These are phyloP conservation scores for Odocoileus virginianus DNA, from an alignment of 2,113 vertebrate genomes.

Conservation along the genomic window DNA sequence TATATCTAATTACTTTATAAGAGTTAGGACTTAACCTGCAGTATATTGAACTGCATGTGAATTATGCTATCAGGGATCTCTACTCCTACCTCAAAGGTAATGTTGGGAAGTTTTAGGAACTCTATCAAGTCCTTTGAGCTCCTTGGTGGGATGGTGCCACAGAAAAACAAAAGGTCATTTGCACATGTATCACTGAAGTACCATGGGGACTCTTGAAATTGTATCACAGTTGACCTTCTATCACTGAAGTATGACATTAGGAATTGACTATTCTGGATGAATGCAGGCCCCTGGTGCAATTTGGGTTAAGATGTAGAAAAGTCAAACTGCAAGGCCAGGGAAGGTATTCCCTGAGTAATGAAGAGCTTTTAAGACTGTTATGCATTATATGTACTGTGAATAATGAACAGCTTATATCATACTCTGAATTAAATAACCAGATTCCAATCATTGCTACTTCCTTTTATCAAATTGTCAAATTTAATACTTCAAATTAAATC, in stretches of 20 bases:
- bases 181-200: neutral
- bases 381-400: neutral
- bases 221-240: neutral
- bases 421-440: neutral
- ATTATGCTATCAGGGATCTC: neutral
- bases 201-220: neutral
- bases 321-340: neutral
- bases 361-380: neutral
- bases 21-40: neutral
- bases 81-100: neutral
- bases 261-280: neutral
- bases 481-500: neutral
- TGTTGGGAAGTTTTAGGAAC: neutral
- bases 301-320: neutral
- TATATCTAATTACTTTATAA: neutral
- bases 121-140: neutral
- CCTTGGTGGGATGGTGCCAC: neutral
- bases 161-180: slow-evolving; percentile 29
- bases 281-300: neutral
- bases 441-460: neutral
- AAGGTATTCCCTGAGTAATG: neutral
- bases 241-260: neutral
- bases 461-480: neutral
- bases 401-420: neutral
- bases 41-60: neutral